Evolutionary conservation across 2,797 vertebrate genomes (phyloP).

Genomic region (Momotus momota): DNA sequence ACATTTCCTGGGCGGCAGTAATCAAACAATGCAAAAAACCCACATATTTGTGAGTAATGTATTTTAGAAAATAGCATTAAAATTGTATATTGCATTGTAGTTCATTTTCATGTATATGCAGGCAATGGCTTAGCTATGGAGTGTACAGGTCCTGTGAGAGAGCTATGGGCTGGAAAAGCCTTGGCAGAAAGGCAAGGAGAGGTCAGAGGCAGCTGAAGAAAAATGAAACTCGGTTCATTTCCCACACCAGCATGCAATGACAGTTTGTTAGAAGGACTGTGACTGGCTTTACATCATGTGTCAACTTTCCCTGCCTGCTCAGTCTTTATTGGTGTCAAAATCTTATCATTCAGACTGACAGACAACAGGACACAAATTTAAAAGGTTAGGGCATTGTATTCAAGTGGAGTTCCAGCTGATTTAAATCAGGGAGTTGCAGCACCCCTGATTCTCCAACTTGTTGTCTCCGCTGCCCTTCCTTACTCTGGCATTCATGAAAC

Average conservation of each 20-base stretch:
- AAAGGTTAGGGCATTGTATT: not conserved
- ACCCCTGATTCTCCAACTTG: not conserved
- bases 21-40: not conserved
- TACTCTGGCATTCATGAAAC: not conserved
- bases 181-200: not conserved
- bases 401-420: not conserved
- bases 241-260: not conserved
- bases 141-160: not conserved
- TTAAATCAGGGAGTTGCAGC: not conserved
- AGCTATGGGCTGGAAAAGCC: not conserved
- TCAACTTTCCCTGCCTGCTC: not conserved
- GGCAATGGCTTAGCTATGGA: not conserved
- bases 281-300: constrained; percentile 9
- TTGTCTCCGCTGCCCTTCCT: not conserved
- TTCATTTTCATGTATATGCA: not conserved
- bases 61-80: not conserved
- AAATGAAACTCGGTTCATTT: not conserved
- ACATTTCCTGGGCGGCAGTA: not conserved
- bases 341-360: constrained; percentile 22
- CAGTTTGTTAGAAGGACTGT: constrained; percentile 6
- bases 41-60: not conserved
- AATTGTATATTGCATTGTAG: not conserved
- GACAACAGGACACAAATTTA: not conserved
- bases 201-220: not conserved
- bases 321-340: constrained; percentile 33